Evolutionary conservation across 2,888 invertebrate genomes (phyloP).

Genomic region (Leptopilina syphax): DNA sequence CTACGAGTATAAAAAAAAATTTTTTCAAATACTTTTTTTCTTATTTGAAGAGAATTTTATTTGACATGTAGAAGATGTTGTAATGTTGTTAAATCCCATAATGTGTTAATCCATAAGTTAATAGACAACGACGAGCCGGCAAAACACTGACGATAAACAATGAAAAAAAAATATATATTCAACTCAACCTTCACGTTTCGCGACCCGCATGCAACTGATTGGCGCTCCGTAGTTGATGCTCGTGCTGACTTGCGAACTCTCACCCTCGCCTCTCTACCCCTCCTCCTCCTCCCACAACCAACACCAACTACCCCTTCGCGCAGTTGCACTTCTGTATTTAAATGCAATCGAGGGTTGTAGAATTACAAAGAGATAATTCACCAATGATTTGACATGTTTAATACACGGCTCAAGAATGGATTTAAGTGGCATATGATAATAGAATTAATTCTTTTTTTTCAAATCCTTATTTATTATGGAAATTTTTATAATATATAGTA

Average conservation of each 20-base stretch:
- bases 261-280: constrained; percentile 41
- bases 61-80: not conserved
- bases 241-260: constrained; percentile 35
- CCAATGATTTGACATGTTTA: constrained; percentile 24
- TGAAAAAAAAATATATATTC: not conserved
- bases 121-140: not conserved
- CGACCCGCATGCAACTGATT: constrained; percentile 72
- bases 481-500: not conserved
- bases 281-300: constrained; percentile 47
- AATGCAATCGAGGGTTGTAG: constrained; percentile 28
- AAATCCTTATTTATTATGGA: not conserved
- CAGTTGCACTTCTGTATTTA: constrained; percentile 19
- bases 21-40: not conserved
- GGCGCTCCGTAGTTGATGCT: constrained; percentile 49
- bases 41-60: not conserved
- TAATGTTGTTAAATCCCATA: not conserved
- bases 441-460: not conserved
- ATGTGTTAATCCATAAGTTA: not conserved
- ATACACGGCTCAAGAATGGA: not conserved
- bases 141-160: constrained; percentile 20
- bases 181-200: constrained; percentile 53
- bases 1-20: not conserved
- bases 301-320: constrained; percentile 22
- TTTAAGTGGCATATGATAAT: not conserved
- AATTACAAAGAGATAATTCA: constrained; percentile 27